Conservation (phyloP, 2,113 vertebrate genomes). For the Oreochromis tanganicae region DNA sequence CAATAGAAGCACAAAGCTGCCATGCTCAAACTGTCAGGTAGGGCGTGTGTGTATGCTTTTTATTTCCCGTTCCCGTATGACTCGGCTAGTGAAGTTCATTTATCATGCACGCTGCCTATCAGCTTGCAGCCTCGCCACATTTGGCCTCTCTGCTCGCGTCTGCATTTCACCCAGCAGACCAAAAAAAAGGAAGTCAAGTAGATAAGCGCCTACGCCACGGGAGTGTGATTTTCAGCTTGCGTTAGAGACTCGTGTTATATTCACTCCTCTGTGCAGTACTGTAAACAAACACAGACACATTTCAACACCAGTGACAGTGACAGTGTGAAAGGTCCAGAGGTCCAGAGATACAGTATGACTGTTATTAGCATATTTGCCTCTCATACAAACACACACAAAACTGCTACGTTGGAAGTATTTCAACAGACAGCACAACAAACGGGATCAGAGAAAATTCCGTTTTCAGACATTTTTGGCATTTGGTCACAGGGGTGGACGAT, state of each 20-base stretch:
- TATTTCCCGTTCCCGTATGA: conserved; percentile 12
- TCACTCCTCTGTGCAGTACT: background rate
- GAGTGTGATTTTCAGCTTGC: background rate
- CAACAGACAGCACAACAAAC: background rate
- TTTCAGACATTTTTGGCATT: background rate
- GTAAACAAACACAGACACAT: background rate
- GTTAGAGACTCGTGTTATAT: background rate
- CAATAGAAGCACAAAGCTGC: conserved; percentile 23
- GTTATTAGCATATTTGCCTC: background rate
- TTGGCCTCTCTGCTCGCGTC: background rate
- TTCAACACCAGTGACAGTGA: background rate
- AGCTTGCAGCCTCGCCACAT: background rate
- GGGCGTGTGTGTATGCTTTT: background rate
- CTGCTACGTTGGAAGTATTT: background rate
- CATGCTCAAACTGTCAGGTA: conserved; percentile 25
- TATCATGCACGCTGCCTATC: conserved; percentile 30
- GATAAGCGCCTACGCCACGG: background rate
- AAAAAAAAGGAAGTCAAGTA: background rate
- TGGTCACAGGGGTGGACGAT: background rate
- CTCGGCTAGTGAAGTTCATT: conserved; percentile 30
- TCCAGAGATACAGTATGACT: background rate
- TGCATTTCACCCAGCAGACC: background rate
- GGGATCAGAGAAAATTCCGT: background rate
- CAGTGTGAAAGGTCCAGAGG: background rate
- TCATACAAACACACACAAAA: background rate